Base-by-base conservation (phyloP, 2,797 vertebrate species). In the Sebastiscus tertius region DNA sequence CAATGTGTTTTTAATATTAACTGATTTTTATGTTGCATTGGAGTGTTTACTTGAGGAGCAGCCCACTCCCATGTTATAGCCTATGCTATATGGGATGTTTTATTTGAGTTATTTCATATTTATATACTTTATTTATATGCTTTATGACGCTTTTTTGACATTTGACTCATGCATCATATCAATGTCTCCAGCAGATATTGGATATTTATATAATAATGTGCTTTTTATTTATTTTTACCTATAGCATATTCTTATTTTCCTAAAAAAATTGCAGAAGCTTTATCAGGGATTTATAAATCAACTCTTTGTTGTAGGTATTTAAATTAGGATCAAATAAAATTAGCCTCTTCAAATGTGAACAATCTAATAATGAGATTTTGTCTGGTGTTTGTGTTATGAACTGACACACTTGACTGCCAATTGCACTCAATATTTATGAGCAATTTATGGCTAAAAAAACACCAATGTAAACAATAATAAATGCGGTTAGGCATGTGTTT, bases 381-480 rank as follows among this genome's bases (percentile, higher is more conserved):
- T 36, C 64, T 68, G 55, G 24, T 42, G 6, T 26, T 39, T 77
- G 26, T 60, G 2, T 46, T 26, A 42, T 55, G 27, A 14, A 60
- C 10, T 31, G 20, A 58, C 16, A 60, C 52, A 73, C 27, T n/a
- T 16, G 13, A 66, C 60, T 54, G 49, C 8, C 33, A 66, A 31
- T 49, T 52, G 10, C 11, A 13, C 14, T 71, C 7, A 71, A 62
- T 67, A 77, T 79, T 67, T 31, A 59, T 62, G 54, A 49, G 42
- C 9, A 71, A 72, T 84, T 66, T 84, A 55, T 74, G 34, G 26
- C 65, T 56, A 60, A 75, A 85, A 61, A 36, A 26, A 1, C 10
- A 16, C 39, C 20, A 26, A 13, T 49, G 27, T 29, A 12, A 26
- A 59, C 26, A 31, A 54, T 61, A 6, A 2, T 16, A 60, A 61